A percentile compares a stretch with the other conserved stretches of the same genome.
phyloP scores from a whole-genome alignment of 2,888 invertebrate species.

The Pachymerium ferrugineum region DNA sequence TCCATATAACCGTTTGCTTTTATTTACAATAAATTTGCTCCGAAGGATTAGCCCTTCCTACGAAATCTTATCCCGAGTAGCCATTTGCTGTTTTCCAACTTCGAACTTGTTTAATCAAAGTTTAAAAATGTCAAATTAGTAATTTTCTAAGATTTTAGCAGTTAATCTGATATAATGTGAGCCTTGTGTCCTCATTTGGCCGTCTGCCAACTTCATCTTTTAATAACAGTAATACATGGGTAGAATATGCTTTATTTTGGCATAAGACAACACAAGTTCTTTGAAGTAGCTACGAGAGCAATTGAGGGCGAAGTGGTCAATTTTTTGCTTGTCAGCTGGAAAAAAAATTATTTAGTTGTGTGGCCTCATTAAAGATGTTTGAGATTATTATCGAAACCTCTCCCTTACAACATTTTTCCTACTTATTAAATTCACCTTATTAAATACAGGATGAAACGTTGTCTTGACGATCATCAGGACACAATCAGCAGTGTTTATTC shows the following conservation, averaged over 20 bases:
- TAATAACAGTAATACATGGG: background rate
- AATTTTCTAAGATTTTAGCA: background rate
- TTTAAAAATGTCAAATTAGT: background rate
- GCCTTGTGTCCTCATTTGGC: background rate
- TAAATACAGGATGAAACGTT: conserved; percentile 28
- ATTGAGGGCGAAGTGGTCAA: background rate
- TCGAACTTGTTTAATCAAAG: background rate
- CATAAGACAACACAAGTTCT: too few species aligned
- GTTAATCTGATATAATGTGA: background rate
- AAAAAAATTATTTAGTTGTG: background rate
- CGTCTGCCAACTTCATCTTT: background rate
- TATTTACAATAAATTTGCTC: too few species aligned
- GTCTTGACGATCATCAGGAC: conserved; percentile 24
- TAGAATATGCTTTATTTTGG: background rate
- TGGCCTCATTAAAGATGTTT: background rate
- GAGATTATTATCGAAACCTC: background rate
- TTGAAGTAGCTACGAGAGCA: too few species aligned
- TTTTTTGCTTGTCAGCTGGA: background rate
- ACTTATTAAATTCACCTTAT: background rate
- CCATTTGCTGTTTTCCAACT: background rate
- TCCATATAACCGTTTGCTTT: too few species aligned
- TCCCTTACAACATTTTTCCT: background rate
- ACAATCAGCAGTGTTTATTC: conserved; percentile 2
- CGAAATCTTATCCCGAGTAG: too few species aligned
- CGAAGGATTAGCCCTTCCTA: too few species aligned